phyloP scores from a whole-genome alignment of 2,888 invertebrate species.

The Athalia rosae region DNA sequence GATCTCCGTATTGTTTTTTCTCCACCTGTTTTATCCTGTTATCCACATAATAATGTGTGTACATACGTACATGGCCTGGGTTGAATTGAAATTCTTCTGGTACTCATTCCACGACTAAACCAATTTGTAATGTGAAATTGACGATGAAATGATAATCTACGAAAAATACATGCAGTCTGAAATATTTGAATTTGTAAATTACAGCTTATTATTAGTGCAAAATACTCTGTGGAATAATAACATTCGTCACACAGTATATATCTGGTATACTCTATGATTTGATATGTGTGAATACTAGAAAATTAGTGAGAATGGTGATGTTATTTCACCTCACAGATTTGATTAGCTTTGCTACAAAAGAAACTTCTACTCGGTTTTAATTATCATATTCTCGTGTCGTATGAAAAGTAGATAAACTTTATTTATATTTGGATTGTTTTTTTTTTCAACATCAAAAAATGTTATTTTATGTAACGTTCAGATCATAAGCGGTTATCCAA shows the following conservation, averaged over 20 bases:
- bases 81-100: not conserved
- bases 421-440: slow-evolving; percentile 5
- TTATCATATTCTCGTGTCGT: slow-evolving; percentile 1
- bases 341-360: not conserved
- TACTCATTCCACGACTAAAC: not conserved
- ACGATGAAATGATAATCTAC: not conserved
- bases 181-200: not conserved
- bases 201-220: not conserved
- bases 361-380: not conserved
- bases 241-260: not conserved
- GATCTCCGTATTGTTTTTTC: slow-evolving; percentile 6
- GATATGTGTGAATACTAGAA: no score
- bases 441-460: slow-evolving; percentile 5
- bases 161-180: slow-evolving; percentile 3
- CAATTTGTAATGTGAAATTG: slow-evolving; percentile 5
- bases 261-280: not conserved
- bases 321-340: not conserved
- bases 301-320: not conserved
- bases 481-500: no score
- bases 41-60: not conserved
- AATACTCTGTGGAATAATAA: no score
- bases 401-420: slow-evolving; percentile 1
- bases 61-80: not conserved
- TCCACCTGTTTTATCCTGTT: not conserved
- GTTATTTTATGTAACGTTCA: no score